Base-by-base conservation (phyloP, 2,888 invertebrate species). In the Agrotis exclamationis region DNA sequence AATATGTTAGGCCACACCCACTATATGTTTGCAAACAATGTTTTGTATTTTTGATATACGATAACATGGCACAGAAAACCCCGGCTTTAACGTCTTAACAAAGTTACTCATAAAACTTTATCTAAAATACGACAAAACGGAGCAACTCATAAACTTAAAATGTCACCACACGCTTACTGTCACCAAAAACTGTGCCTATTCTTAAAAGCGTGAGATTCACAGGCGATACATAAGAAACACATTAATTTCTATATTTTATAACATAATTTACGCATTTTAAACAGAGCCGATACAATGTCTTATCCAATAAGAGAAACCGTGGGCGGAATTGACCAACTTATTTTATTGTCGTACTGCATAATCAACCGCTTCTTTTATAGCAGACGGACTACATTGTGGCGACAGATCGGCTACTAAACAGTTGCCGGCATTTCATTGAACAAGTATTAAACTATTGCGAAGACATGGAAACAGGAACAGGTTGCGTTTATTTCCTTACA, bases 281-380 rank as follows among this genome's bases (percentile, higher is more conserved):
- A 56, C 74, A 84, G 74, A 74, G 65, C 66, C 69, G 60, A 76
- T 71, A 85, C 85, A 85, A 85, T 85, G 83, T 85, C 82, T 77
- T 84, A 82, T 80, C 82, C 80, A 85, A 85, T 84, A 83, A 77
- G 83, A 85, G 84, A 85, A 84, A 80, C 51, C 83, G 85, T 85
- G 81, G 85, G 85, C 74, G 85, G 85, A 85, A 81, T 74, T 83
- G 85, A 79, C 85, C 84, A 74, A 85, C 77, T 79, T 85, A 84
- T 80, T 85, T 85, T 84, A 85, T 76, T 84, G 85, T 85, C 76
- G 70, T 74, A 73, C 63, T 70, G 78, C 70, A 85, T 84, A 84
- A 85, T 84, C 84, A 80, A 79, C 33, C 33, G 33, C 33, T 33
- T 33, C 33, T 33, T 33, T 33, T 9, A 33, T 33, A n/a, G 28